phyloP scores from a whole-genome alignment of 2,888 invertebrate species.

The Lasioglossum malachurum region DNA sequence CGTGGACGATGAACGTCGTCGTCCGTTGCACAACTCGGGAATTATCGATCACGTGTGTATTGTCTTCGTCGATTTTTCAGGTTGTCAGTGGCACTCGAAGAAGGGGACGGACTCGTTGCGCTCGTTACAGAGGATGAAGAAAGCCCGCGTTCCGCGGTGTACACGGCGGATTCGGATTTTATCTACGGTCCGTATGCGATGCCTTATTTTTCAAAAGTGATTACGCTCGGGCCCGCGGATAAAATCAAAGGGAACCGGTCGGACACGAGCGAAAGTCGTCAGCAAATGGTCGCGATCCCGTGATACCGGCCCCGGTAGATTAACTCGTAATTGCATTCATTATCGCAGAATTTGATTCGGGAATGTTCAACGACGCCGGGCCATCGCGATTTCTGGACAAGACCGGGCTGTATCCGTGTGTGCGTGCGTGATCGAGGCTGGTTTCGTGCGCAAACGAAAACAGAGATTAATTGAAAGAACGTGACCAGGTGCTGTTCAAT shows the following conservation, averaged over 20 bases:
- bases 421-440: neutral
- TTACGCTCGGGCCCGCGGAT: conserved; percentile 57
- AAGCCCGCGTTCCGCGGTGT: conserved; percentile 10
- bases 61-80: conserved; percentile 31
- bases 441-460: conserved; percentile 24
- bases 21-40: conserved; percentile 1
- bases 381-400: neutral
- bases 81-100: neutral
- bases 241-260: conserved; percentile 72
- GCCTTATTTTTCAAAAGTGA: conserved; percentile 63
- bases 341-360: conserved; percentile 68
- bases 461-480: conserved; percentile 61
- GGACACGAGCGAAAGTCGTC: conserved; percentile 70
- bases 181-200: conserved; percentile 14
- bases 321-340: conserved; percentile 74
- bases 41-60: conserved; percentile 19
- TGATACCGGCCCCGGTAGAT: conserved; percentile 66
- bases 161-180: conserved; percentile 33
- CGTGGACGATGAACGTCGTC: neutral
- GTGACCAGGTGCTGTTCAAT: conserved; percentile 39
- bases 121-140: neutral
- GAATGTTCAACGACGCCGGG: conserved; percentile 29
- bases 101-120: neutral
- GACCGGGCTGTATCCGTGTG: neutral
- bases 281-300: conserved; percentile 62